These are phyloP conservation scores for Mormyrops attenuatus DNA, from an alignment of 2,797 vertebrate genomes.

Conservation along the genomic window DNA sequence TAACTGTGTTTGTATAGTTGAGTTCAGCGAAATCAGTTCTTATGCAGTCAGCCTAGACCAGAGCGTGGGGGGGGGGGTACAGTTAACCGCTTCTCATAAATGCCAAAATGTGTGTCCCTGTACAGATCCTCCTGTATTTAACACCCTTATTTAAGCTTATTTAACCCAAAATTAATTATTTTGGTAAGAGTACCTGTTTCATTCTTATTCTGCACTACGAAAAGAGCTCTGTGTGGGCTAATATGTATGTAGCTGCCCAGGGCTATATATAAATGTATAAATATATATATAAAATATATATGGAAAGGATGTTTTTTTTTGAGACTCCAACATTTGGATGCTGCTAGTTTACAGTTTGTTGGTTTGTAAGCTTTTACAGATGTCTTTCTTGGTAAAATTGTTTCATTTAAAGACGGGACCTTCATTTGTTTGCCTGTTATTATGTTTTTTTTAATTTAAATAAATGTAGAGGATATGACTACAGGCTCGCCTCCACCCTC, in stretches of 20 bases:
- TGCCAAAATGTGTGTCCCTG: slow-evolving; percentile 83
- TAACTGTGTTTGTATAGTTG: slow-evolving; percentile 53
- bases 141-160: slow-evolving; percentile 98
- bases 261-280: slow-evolving; percentile 47
- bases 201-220: slow-evolving; percentile 73
- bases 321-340: slow-evolving; percentile 84
- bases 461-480: slow-evolving; percentile 69
- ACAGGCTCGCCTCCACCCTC: not conserved
- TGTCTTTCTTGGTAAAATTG: slow-evolving; percentile 71
- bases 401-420: slow-evolving; percentile 77
- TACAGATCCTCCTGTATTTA: slow-evolving; percentile 95
- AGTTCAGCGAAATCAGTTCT: slow-evolving; percentile 60
- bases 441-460: slow-evolving; percentile 49
- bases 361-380: slow-evolving; percentile 86
- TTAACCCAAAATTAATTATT: slow-evolving; percentile 84
- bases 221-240: slow-evolving; percentile 71
- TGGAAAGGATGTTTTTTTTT: slow-evolving; percentile 57
- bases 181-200: slow-evolving; percentile 62
- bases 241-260: slow-evolving; percentile 67
- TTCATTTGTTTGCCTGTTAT: slow-evolving; percentile 48
- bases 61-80: slow-evolving; percentile 45
- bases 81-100: slow-evolving; percentile 62
- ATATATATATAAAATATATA: slow-evolving; percentile 61
- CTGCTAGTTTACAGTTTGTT: slow-evolving; percentile 84
- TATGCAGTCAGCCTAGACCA: slow-evolving; percentile 58